Evolutionary conservation across 1,140 invertebrate genomes (phyloP).

Genomic region (Planococcus citri): DNA sequence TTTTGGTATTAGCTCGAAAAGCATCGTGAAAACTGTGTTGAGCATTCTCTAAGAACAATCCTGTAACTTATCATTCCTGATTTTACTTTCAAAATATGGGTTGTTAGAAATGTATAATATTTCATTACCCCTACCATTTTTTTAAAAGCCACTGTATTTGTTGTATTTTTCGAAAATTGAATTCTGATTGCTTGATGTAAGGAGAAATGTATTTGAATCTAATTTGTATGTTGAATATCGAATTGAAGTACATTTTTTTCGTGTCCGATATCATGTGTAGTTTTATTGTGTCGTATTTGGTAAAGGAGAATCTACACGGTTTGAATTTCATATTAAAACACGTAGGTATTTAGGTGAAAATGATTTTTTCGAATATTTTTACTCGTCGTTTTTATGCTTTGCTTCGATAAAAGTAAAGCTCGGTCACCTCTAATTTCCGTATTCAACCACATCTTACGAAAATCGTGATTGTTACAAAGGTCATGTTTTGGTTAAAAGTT

Average conservation of each 20-base stretch:
- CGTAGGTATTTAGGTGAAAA: too few relatives aligned
- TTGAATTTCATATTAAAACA: too few relatives aligned
- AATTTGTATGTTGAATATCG: too few relatives aligned
- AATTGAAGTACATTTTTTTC: too few relatives aligned
- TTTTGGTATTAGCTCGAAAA: conserved; percentile 75
- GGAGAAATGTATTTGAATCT: too few relatives aligned
- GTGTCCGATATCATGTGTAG: too few relatives aligned
- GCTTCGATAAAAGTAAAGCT: neutral
- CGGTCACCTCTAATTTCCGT: neutral
- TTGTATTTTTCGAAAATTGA: neutral
- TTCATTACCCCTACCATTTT: neutral
- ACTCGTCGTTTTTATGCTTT: neutral
- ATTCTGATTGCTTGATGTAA: too few relatives aligned
- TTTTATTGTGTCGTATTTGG: too few relatives aligned
- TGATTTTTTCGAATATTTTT: too few relatives aligned
- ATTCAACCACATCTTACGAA: neutral
- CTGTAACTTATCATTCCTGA: neutral
- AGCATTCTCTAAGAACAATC: neutral
- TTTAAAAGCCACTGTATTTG: neutral
- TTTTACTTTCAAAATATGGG: neutral
- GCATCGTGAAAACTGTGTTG: conserved; percentile 45
- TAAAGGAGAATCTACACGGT: too few relatives aligned
- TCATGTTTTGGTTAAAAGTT: neutral
- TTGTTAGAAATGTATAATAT: neutral
- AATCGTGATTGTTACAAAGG: neutral